A percentile compares a stretch with the other conserved stretches of the same genome.
phyloP scores from a whole-genome alignment of 2,888 invertebrate species.

The Platypus cylindrus region DNA sequence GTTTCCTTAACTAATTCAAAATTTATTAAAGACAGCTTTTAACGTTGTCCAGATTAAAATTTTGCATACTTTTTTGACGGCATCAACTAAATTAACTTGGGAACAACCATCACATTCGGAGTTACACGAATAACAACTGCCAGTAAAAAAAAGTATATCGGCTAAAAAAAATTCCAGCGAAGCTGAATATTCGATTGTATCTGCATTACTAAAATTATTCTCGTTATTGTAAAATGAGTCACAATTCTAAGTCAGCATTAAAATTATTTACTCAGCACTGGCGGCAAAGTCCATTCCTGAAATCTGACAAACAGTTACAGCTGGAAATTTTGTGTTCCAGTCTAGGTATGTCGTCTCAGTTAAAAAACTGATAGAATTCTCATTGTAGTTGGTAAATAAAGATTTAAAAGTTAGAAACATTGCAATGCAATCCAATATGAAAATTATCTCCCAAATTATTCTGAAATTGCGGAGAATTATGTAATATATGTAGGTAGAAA shows the following conservation, averaged over 20 bases:
- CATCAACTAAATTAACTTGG: constrained; percentile 27
- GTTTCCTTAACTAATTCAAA: constrained; percentile 25
- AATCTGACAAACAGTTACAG: constrained; percentile 46
- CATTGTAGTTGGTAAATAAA: constrained; percentile 41
- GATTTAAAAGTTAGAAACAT: constrained; percentile 37
- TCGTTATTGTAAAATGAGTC: constrained; percentile 3
- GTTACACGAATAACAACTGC: constrained; percentile 36
- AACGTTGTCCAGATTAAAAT: not conserved
- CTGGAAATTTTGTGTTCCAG: constrained; percentile 51
- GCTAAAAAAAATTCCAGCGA: constrained; percentile 29
- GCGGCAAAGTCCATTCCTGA: constrained; percentile 29
- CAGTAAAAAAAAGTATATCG: constrained; percentile 37
- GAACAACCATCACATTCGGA: constrained; percentile 30
- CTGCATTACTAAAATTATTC: not conserved
- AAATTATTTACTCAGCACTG: constrained; percentile 22
- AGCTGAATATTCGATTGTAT: constrained; percentile 1
- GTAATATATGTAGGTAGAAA: too few relatives aligned
- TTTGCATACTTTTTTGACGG: constrained; percentile 27
- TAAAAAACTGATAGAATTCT: constrained; percentile 37
- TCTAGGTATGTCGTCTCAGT: constrained; percentile 45
- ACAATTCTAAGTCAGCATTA: too few relatives aligned
- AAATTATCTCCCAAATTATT: constrained; percentile 41
- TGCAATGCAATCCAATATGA: constrained; percentile 36
- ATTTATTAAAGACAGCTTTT: constrained; percentile 1
- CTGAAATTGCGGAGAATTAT: too few relatives aligned